Evolutionary conservation across 2,113 vertebrate species (phyloP).

Genomic region (Sardina pilchardus): DNA sequence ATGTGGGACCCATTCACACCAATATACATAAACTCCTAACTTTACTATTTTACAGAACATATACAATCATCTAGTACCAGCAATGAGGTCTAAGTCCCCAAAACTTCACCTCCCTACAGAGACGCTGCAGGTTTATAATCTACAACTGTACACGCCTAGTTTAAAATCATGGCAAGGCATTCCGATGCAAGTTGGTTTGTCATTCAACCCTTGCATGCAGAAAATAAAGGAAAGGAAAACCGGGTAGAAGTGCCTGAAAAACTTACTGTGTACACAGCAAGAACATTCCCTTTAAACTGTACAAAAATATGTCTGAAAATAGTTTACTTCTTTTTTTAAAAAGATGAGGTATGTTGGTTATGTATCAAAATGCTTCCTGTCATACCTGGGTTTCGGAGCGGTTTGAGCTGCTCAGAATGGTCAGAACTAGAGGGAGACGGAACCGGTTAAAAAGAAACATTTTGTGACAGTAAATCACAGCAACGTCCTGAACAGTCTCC

Average conservation of each 20-base stretch:
- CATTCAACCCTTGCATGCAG: constrained; percentile 85
- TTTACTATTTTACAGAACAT: constrained; percentile 92
- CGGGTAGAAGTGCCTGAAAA: constrained; percentile 93
- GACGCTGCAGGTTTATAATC: constrained; percentile 82
- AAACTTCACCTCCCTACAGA: constrained; percentile 75
- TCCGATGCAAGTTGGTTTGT: constrained; percentile 83
- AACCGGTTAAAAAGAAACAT: constrained; percentile 82
- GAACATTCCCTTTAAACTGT: constrained; percentile 90
- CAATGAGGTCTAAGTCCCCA: constrained; percentile 83
- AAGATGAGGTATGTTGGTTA: constrained; percentile 92
- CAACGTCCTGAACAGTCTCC: constrained; percentile 82
- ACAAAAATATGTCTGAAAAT: constrained; percentile 99
- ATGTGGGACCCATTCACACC: constrained; percentile 87
- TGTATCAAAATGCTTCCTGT: constrained; percentile 91
- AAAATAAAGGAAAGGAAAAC: constrained; percentile 77
- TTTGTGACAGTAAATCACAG: constrained; percentile 86
- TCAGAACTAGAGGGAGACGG: constrained; percentile 83
- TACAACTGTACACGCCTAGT: constrained; percentile 86
- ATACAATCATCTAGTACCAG: constrained; percentile 90
- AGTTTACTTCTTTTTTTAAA: constrained; percentile 88
- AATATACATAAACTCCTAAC: constrained; percentile 88
- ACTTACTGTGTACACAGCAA: constrained; percentile 87
- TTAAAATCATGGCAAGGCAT: constrained; percentile 90
- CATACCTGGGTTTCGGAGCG: constrained; percentile 85
- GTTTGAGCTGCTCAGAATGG: constrained; percentile 82